A percentile compares a stretch with the other conserved stretches of the same genome.
Conservation (phyloP, 1,140 invertebrate species). For the Penaeus japonicus region DNA sequence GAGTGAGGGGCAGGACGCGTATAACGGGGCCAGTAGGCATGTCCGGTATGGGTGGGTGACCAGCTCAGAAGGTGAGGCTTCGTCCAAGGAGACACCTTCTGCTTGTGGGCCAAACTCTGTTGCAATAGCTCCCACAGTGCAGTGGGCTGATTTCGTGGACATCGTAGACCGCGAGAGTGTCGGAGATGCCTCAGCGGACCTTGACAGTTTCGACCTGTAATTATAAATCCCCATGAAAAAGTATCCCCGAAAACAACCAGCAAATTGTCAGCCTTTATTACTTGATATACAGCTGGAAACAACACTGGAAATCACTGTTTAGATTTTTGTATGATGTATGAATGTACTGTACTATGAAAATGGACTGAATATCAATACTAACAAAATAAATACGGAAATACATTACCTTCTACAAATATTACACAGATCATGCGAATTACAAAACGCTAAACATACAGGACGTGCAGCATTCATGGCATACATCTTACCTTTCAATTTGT, state of each 20-base stretch:
- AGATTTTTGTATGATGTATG: no score
- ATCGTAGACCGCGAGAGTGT: constrained; percentile 42
- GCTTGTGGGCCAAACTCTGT: constrained; percentile 27
- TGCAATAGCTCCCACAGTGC: constrained; percentile 46
- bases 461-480: no score
- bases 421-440: no score
- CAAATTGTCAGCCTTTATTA: no score
- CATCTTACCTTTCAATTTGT: no score
- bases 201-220: constrained; percentile 40
- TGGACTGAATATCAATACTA: no score
- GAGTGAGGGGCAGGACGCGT: not conserved
- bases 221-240: not conserved
- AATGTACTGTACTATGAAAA: no score
- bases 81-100: constrained; percentile 44
- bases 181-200: constrained; percentile 38
- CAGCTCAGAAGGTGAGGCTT: constrained; percentile 36
- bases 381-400: no score
- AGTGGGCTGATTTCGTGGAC: constrained; percentile 44
- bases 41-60: constrained; percentile 22
- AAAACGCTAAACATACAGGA: no score
- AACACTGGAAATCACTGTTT: no score
- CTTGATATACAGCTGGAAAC: no score
- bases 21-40: constrained; percentile 27
- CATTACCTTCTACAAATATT: no score
- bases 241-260: not conserved